Conservation (phyloP, 2,888 invertebrate genomes). For the Coleophora flavipennella region DNA sequence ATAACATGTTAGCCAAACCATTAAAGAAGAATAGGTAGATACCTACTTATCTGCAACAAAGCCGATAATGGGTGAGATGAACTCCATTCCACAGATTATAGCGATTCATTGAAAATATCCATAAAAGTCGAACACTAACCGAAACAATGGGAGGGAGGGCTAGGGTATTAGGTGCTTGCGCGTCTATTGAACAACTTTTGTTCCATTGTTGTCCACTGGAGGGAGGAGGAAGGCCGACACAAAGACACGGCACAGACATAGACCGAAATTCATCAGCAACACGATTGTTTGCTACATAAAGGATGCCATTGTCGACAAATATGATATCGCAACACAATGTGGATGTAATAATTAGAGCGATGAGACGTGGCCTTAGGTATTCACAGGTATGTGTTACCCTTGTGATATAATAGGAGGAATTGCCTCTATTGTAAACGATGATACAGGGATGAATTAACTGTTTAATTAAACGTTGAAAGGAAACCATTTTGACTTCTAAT, state of each 20-base stretch:
- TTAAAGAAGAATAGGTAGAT: no score
- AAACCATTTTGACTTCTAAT: no score
- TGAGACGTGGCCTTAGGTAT: constrained; percentile 21
- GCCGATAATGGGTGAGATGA: constrained; percentile 43
- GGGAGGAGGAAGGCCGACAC: constrained; percentile 48
- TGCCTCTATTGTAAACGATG: no score
- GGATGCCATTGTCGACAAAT: constrained; percentile 70
- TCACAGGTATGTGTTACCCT: constrained; percentile 1
- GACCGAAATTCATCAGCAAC: constrained; percentile 73
- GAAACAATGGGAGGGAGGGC: constrained; percentile 67
- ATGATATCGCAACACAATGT: constrained; percentile 69
- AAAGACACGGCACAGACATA: constrained; percentile 69
- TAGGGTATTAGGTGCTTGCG: constrained; percentile 70
- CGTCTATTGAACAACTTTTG: constrained; percentile 70
- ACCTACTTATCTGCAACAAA: constrained; percentile 6
- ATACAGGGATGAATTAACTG: no score
- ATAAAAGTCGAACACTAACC: constrained; percentile 73
- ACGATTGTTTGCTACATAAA: constrained; percentile 72
- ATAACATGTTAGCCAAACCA: no score
- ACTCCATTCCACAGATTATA: constrained; percentile 65
- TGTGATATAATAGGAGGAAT: neutral
- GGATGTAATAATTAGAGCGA: constrained; percentile 63
- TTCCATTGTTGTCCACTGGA: constrained; percentile 70
- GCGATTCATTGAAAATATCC: constrained; percentile 72
- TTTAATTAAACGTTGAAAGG: no score